Evolutionary conservation across 2,797 vertebrate genomes (phyloP).

Genomic region (Menidia menidia): DNA sequence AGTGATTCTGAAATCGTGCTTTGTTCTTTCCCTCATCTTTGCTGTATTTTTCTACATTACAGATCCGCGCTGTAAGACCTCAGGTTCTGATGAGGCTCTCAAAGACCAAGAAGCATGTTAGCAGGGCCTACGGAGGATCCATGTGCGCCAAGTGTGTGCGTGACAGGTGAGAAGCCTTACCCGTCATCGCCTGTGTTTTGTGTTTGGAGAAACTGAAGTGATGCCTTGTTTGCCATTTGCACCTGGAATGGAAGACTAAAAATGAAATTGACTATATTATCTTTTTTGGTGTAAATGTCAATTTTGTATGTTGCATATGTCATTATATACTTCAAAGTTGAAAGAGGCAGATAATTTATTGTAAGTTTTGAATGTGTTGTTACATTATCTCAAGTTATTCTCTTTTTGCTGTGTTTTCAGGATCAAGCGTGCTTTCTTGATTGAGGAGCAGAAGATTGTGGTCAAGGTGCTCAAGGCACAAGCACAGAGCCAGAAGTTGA

Average conservation of each 20-base stretch:
- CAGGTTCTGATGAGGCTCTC: slow-evolving; percentile 98
- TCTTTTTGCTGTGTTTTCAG: slow-evolving; percentile 71
- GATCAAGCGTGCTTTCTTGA: slow-evolving; percentile 99
- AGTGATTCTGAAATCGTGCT: background rate
- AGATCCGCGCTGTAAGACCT: slow-evolving; percentile 96
- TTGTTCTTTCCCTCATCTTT: background rate
- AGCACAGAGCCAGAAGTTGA: slow-evolving; percentile 98
- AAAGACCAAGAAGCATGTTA: slow-evolving; percentile 98
- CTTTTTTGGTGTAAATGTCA: background rate
- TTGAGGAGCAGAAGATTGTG: slow-evolving; percentile 99
- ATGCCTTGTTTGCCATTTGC: background rate
- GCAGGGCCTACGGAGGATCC: slow-evolving; percentile 97
- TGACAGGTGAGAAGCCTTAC: slow-evolving; percentile 87
- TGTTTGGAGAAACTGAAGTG: background rate
- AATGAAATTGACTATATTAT: too few relatives aligned
- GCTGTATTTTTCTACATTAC: background rate
- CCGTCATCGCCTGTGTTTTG: background rate
- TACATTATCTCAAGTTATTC: background rate
- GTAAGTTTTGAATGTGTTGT: background rate
- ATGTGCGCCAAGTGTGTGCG: slow-evolving; percentile 99
- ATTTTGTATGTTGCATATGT: background rate
- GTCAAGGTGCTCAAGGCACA: slow-evolving; percentile 99
- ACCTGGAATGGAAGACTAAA: background rate
- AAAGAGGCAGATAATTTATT: background rate
- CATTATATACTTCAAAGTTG: background rate